phyloP scores from a whole-genome alignment of 2,888 invertebrate species.

The Branchipolynoe longqiensis region DNA sequence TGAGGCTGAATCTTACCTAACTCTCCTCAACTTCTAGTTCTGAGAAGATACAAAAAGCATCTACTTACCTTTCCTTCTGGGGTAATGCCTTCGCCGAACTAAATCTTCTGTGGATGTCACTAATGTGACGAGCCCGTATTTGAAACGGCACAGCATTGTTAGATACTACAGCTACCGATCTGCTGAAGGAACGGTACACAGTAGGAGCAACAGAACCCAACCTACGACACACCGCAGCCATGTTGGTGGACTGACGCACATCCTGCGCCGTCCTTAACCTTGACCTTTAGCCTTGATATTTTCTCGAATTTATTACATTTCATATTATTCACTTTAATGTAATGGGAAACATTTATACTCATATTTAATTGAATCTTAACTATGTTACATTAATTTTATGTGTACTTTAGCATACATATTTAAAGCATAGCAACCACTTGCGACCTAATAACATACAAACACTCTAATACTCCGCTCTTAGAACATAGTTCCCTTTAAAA shows the following conservation, averaged over 20 bases:
- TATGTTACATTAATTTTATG: background rate
- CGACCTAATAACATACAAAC: conserved; percentile 3
- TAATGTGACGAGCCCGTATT: background rate
- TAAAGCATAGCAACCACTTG: conserved; percentile 34
- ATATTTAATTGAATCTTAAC: background rate
- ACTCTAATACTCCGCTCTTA: background rate
- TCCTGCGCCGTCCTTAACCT: conserved; percentile 18
- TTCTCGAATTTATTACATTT: background rate
- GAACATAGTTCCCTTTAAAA: conserved; percentile 13
- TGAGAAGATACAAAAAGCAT: too few species aligned
- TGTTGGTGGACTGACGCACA: conserved; percentile 8
- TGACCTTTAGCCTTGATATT: conserved; percentile 25
- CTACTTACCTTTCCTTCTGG: conserved; percentile 63
- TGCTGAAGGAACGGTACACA: background rate
- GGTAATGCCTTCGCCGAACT: conserved; percentile 62
- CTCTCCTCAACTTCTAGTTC: too few species aligned
- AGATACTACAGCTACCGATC: background rate
- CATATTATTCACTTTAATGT: background rate
- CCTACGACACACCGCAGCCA: conserved; percentile 47
- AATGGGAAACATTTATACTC: background rate
- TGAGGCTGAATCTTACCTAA: too few species aligned
- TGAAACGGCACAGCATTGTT: background rate
- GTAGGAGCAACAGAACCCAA: conserved; percentile 4
- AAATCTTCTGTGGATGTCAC: conserved; percentile 58
- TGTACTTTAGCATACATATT: background rate